Conservation (phyloP, 2,797 vertebrate genomes). For the Siniperca obscura region DNA sequence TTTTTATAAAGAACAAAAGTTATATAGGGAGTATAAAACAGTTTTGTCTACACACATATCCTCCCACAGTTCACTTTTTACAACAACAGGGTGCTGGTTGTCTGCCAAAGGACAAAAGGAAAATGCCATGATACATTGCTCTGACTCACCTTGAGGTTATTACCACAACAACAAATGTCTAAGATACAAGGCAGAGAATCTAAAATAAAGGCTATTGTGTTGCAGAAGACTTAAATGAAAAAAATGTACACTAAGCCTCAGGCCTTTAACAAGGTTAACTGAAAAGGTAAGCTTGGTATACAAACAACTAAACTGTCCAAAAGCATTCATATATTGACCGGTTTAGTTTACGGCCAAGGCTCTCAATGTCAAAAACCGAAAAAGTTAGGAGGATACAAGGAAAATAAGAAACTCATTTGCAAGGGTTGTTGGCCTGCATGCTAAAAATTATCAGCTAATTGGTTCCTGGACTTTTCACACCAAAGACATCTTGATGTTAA, state of each 20-base stretch:
- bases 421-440: background rate
- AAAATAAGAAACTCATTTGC: background rate
- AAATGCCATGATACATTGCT: constrained; percentile 39
- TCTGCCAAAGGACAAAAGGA: constrained; percentile 54
- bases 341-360: too few species aligned
- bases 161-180: constrained; percentile 50
- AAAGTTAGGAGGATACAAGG: background rate
- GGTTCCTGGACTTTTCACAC: background rate
- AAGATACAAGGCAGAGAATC: constrained; percentile 22
- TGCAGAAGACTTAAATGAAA: constrained; percentile 7
- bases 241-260: background rate
- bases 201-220: constrained; percentile 29
- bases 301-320: background rate
- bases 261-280: background rate
- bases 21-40: constrained; percentile 24
- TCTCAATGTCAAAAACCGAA: background rate
- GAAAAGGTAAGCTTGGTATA: background rate
- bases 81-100: constrained; percentile 57
- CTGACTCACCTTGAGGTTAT: constrained; percentile 56
- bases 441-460: background rate
- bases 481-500: constrained; percentile 11
- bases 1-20: constrained; percentile 21
- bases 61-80: constrained; percentile 31
- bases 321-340: background rate
- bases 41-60: constrained; percentile 32